Evolutionary conservation across 2,888 invertebrate species (phyloP), one percentile per base, ranked within the genome.

Genomic region (Siphlonurus alternatus): DNA sequence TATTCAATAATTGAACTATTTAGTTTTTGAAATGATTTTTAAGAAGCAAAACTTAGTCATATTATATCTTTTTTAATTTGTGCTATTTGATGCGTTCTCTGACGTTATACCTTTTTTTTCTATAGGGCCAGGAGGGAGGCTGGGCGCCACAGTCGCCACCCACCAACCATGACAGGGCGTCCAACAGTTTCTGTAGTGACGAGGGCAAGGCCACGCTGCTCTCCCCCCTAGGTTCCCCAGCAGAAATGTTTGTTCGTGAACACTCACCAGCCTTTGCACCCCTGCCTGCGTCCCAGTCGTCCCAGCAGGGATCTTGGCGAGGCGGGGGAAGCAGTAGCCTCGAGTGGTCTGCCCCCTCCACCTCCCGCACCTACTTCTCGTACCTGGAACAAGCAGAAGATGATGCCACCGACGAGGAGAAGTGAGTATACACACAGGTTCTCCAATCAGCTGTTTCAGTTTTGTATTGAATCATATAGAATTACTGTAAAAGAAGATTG

Each of bases 341-440:
- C 15, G 19, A 56, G 38, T 38, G 38, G 22, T 20, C 56, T 10
- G n/a, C 19, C 7, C 22, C 56, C 56, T 56, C 56, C 7, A 56
- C 19, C 5, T 20, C 19, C 5, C n/a, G 81, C 66, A 78, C 82
- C 69, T 87, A 85, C 77, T 85, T 83, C 77, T 87, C 87, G 56
- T 87, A 87, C 77, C 86, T 87, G 75, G 86, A 87, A 72, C 75
- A 78, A 53, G 76, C 80, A 66, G 83, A 83, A 2, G 83, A 83
- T 59, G 83, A 83, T 71, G 79, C 80, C 66, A 79, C 81, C 62
- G 84, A 85, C 70, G 84, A 85, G 72, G 81, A 81, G 72, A 79
- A 80, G 82, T 82, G 72, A 74, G 70, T 67, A n/a, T n/a, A n/a
- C n/a, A n/a, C n/a, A n/a, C n/a, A n/a, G n/a, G n/a, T n/a, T n/a